A percentile compares a stretch with the other conserved stretches of the same genome.
These are phyloP conservation scores for Hucho hucho DNA, from an alignment of 2,113 vertebrate genomes.

Conservation along the genomic window DNA sequence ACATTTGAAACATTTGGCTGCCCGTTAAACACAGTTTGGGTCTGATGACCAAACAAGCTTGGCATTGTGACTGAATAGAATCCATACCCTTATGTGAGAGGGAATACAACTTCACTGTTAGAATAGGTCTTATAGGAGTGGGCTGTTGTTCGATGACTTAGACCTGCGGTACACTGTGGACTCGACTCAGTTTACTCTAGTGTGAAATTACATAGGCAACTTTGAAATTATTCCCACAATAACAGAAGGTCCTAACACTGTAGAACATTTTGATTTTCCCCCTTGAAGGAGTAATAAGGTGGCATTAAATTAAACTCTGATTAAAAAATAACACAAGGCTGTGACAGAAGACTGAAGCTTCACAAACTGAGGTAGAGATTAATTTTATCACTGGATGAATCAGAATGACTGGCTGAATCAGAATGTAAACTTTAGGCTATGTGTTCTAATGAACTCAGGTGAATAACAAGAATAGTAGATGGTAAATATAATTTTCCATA, in stretches of 20 bases:
- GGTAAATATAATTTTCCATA: no score
- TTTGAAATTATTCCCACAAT: conserved; percentile 72
- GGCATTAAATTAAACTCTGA: conserved; percentile 60
- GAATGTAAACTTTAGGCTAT: no score
- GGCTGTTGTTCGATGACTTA: conserved; percentile 50
- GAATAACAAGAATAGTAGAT: no score
- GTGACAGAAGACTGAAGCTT: conserved; percentile 20
- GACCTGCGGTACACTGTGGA: conserved; percentile 55
- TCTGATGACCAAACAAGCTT: conserved; percentile 31
- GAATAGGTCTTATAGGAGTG: conserved; percentile 43
- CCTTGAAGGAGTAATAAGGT: conserved; percentile 47
- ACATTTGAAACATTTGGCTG: conserved; percentile 24
- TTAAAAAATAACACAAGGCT: conserved; percentile 48
- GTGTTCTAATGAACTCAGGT: no score
- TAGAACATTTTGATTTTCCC: conserved; percentile 47
- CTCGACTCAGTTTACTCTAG: conserved; percentile 56
- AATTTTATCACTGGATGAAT: no score
- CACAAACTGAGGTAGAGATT: background rate
- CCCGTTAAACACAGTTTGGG: conserved; percentile 28
- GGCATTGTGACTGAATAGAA: conserved; percentile 36
- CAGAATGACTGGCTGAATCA: no score
- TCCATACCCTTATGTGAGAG: conserved; percentile 20
- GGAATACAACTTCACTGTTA: background rate
- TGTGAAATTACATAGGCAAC: conserved; percentile 73
- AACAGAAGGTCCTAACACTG: conserved; percentile 61